Evolutionary conservation across 2,113 vertebrate genomes (phyloP), one percentile per base, ranked within the genome.

Genomic region (Dipodomys spectabilis): DNA sequence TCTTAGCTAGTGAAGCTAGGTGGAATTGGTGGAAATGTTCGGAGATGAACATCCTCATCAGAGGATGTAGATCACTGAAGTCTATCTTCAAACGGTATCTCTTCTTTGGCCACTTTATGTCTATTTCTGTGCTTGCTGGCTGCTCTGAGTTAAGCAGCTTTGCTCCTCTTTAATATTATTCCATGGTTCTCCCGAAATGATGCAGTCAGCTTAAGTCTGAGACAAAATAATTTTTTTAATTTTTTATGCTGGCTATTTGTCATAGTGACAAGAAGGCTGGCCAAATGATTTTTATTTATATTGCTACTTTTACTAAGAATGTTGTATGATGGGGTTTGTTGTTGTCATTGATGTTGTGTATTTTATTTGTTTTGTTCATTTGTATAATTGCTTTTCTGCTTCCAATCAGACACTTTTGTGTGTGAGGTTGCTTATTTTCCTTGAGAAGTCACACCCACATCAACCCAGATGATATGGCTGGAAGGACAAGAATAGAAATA

Each of bases 121-220:
- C 30, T 62, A 15, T 73, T 16, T 73, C 15, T 44, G 19, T 73
- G 16, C 30, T 60, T 86, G n/a, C 4, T 10, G 53, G 19, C 10
- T 53, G 60, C 53, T 1, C 7, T 74, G 19, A 39, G 32, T 13
- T 62, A 9, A 60, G 27, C 32, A 62, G 30, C 32, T 6, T 30
- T 0, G n/a, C n/a, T n/a, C n/a, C n/a, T n/a, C n/a, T n/a, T n/a
- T n/a, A 3, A 2, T 2, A 15, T 60, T 73, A 16, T 60, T 4
- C 49, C 9, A 7, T 11, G 6, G 73, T 39, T 23, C 7, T 82
- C 32, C 35, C 77, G 20, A 28, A n/a, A 45, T 19, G 20, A 16
- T 25, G 16, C 4, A 49, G 35, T 39, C 27, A 64, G 25, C 7
- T 64, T 60, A 39, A 18, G 18, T n/a, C 25, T 74, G 35, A 86